Base-by-base conservation (phyloP, 2,888 invertebrate genomes). In the Tetanocera ferruginea region DNA sequence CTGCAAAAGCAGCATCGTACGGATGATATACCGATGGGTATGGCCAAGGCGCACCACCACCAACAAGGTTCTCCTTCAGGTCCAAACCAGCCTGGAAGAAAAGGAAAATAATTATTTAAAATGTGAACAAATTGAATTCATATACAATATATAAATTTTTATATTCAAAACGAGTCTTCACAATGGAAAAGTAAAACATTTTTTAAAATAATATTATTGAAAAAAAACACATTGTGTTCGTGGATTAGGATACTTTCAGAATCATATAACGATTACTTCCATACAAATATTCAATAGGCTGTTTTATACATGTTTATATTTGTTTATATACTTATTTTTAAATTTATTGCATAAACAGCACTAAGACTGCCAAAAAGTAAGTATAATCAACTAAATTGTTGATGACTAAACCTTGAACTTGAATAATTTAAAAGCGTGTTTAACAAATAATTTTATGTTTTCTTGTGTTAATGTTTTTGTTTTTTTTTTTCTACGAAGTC, bases 11-110 rank as follows among this genome's bases (percentile, higher is more conserved):
- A 79, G 96, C 95, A 87, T 98, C 97, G 91, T 97, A 97, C 73
- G 97, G 97, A 90, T 97, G 97, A 91, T 97, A 97, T 82, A 97
- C 95, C 62, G 96, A 94, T 77, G 96, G 95, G 90, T 97, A 97
- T 83, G 96, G 96, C 97, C 97, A 97, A 78, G 94, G 94, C 78
- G 96, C 94, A 77, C 94, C 95, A 73, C 91, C 91, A 72, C 95
- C 95, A 72, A 95, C 95, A 82, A 97, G 91, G 89, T 96, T 96
- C 90, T 97, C 97, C 90, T 97, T 97, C 86, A 97, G 91, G 89
- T 97, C 97, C 84, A 97, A 92, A 73, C 96, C 95, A 86, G 95
- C 95, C 96, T 96, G 92, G 78, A 90, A 90, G 84, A 62, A 76
- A 76, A 78, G 74, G 76, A 78, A 49, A 76, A 25, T 2, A 43